phyloP scores from a whole-genome alignment of 2,113 vertebrate genomes.

The Heloderma charlesbogerti region DNA sequence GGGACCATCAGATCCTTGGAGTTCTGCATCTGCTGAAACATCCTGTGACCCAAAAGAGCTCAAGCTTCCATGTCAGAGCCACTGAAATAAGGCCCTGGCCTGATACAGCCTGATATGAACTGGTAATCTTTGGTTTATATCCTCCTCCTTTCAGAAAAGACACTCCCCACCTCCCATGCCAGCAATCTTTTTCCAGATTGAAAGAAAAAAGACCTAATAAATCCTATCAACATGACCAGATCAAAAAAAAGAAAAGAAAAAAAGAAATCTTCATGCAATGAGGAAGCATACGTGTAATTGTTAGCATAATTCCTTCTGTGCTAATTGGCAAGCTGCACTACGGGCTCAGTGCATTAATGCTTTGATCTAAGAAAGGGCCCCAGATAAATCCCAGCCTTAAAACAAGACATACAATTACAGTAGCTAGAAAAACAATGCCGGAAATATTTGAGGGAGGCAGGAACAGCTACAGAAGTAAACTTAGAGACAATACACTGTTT shows the following conservation, averaged over 20 bases:
- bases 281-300: background rate
- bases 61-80: background rate
- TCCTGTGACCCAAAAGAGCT: background rate
- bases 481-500: background rate
- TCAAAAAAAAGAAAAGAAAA: background rate
- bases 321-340: background rate
- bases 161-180: background rate
- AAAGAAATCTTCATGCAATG: background rate
- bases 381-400: background rate
- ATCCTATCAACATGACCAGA: background rate
- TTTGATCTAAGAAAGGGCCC: background rate
- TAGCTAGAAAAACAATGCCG: rapidly evolving
- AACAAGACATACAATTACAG: background rate
- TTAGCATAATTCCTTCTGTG: background rate
- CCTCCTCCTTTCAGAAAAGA: background rate
- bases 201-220: background rate
- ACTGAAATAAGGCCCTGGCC: background rate
- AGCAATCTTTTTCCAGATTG: background rate
- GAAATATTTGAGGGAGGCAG: background rate
- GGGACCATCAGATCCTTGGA: background rate
- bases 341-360: background rate
- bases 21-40: background rate
- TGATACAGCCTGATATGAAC: background rate
- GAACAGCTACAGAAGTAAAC: background rate
- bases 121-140: background rate